Base-by-base conservation (phyloP, 2,113 vertebrate species). In the Todiramphus saurophagus region DNA sequence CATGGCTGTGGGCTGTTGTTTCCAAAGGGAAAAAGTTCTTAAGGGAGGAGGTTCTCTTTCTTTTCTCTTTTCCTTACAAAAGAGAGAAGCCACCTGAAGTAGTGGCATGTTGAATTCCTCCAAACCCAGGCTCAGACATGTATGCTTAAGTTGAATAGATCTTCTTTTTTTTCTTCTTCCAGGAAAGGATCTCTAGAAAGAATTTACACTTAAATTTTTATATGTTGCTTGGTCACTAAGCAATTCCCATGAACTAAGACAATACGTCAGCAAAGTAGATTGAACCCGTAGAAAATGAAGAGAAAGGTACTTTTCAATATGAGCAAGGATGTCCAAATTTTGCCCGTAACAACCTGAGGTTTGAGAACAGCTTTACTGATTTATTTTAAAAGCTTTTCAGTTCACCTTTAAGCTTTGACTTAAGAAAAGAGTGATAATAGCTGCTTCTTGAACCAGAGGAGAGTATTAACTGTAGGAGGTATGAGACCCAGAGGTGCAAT, bases 351-450 rank as follows among this genome's bases (percentile, higher is more conserved):
- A 93, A 51, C 83, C 67, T 73, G 53, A 75, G 93, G 72, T 86
- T 94, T 68, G 79, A 90, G 79, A 92, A 72, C 82, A 93, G 93
- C 90, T 91, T 85, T 76, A 48, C 78, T 94, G 94, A 94, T 96
- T 96, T 94, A 96, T 93, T 96, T 93, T 95, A 79, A 96, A 97
- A 96, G 93, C 92, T 95, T 96, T 97, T 96, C 83, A 73, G 79
- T 90, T 97, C 94, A 97, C 91, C 89, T 97, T 97, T 96, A 96
- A 97, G 95, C 96, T 95, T 93, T 97, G 85, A 91, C 87, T 97
- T 92, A 90, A 96, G 96, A 95, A 66, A 69, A 80, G 86, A 92
- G 74, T 30, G 78, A 94, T 95, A 94, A 93, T 90, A 89, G 89
- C 81, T 93, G 67, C 73, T 82, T 96, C 95, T 93, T 79, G 91